Evolutionary conservation across 1,140 invertebrate genomes (phyloP).

Genomic region (Zaprionus ornatus): DNA sequence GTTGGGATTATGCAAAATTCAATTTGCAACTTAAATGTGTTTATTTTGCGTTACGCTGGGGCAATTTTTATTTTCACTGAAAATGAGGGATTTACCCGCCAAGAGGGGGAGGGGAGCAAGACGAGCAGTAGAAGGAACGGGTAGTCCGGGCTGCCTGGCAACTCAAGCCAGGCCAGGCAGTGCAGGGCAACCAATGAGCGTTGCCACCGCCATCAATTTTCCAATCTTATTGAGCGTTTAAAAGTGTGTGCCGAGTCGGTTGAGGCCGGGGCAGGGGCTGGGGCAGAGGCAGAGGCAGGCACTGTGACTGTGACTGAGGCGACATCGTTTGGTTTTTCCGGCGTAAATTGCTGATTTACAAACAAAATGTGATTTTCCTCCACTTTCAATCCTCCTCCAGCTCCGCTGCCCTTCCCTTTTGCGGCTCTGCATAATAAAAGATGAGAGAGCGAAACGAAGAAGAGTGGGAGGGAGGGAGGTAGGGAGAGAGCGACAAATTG

Average conservation of each 20-base stretch:
- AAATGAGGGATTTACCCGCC: conserved; percentile 76
- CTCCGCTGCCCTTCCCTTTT: conserved; percentile 44
- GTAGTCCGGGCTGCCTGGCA: conserved; percentile 8
- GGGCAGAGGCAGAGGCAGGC: neutral
- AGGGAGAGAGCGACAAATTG: conserved; percentile 69
- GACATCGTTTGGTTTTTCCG: conserved; percentile 66
- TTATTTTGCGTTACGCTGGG: conserved; percentile 83
- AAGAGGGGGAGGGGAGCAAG: neutral
- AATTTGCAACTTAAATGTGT: conserved; percentile 84
- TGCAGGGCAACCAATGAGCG: conserved; percentile 62
- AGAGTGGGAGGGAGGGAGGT: neutral
- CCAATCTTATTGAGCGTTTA: conserved; percentile 82
- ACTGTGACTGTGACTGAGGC: conserved; percentile 17
- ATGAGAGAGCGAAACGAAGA: neutral
- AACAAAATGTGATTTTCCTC: conserved; percentile 77
- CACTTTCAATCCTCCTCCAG: neutral
- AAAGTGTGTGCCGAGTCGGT: conserved; percentile 45
- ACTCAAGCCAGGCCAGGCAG: neutral
- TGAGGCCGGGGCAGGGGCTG: neutral
- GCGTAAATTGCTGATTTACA: conserved; percentile 81
- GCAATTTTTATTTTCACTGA: conserved; percentile 82
- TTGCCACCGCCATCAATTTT: conserved; percentile 71
- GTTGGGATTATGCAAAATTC: conserved; percentile 82
- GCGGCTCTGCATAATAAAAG: conserved; percentile 67
- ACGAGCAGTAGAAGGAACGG: neutral